Evolutionary conservation across 1,140 invertebrate genomes (phyloP).

Genomic region (Orchestia grillus): DNA sequence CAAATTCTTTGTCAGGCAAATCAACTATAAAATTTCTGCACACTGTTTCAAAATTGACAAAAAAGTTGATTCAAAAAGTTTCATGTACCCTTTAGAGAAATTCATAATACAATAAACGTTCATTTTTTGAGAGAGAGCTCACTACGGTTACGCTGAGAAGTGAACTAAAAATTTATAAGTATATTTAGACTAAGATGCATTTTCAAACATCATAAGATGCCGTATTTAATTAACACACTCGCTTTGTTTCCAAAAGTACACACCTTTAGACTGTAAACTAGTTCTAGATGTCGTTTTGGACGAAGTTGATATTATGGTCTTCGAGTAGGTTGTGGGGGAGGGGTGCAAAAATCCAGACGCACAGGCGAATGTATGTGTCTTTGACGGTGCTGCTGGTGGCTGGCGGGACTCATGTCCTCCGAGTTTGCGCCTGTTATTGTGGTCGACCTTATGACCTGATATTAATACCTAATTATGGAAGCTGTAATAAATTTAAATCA

Average conservation of each 20-base stretch:
- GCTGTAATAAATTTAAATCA: too few species aligned
- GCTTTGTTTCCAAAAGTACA: background rate
- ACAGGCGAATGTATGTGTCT: background rate
- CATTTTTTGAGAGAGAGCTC: background rate
- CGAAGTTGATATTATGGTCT: background rate
- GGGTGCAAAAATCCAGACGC: background rate
- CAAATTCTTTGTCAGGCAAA: background rate
- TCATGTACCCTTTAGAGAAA: background rate
- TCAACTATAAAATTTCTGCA: background rate
- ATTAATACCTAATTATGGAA: too few species aligned
- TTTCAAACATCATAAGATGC: background rate
- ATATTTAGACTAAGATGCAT: background rate
- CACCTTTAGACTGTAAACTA: background rate
- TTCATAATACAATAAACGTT: background rate
- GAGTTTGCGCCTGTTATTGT: too few species aligned
- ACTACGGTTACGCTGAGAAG: background rate
- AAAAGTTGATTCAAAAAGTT: background rate
- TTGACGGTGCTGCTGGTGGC: too few species aligned
- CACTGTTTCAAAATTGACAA: background rate
- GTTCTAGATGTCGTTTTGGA: background rate
- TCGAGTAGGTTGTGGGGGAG: background rate
- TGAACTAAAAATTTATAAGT: too few species aligned
- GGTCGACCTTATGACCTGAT: too few species aligned
- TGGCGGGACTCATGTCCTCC: too few species aligned
- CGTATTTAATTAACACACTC: background rate